phyloP scores from a whole-genome alignment of 2,113 vertebrate genomes.

The Petroica traversi region DNA sequence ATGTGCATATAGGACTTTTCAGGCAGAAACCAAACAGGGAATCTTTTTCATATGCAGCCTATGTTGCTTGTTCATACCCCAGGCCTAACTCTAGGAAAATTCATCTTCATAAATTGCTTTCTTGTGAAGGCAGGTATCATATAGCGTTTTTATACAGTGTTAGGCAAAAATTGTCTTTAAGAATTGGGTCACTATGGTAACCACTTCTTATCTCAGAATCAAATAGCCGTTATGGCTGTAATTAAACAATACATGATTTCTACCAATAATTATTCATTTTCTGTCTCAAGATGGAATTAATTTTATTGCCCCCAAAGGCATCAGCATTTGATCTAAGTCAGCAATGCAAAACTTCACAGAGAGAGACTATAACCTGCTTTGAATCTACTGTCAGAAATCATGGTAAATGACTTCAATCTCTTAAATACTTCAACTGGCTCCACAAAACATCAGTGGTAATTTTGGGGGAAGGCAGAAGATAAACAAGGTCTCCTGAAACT shows the following conservation, averaged over 20 bases:
- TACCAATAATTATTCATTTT: constrained; percentile 6
- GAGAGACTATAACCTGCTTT: not conserved
- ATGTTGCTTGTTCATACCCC: not conserved
- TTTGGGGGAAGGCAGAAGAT: not conserved
- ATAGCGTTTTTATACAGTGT: not conserved
- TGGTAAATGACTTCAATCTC: not conserved
- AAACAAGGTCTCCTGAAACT: not conserved
- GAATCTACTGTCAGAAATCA: not conserved
- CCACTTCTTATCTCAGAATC: constrained; percentile 45
- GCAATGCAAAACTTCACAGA: not conserved
- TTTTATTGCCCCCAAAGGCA: not conserved
- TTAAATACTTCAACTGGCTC: not conserved
- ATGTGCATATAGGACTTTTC: not conserved
- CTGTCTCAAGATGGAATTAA: not conserved
- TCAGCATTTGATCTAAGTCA: not conserved
- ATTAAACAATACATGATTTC: constrained; percentile 32
- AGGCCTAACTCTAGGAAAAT: not conserved
- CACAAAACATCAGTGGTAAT: not conserved
- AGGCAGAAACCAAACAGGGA: not conserved
- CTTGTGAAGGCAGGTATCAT: constrained; percentile 9
- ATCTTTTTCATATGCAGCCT: not conserved
- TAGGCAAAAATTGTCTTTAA: constrained; percentile 49
- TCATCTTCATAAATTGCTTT: not conserved
- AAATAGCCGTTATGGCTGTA: not conserved
- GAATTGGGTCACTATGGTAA: constrained; percentile 66